Base-by-base conservation (phyloP, 2,888 invertebrate genomes). In the Amphipyra tragopoginis region DNA sequence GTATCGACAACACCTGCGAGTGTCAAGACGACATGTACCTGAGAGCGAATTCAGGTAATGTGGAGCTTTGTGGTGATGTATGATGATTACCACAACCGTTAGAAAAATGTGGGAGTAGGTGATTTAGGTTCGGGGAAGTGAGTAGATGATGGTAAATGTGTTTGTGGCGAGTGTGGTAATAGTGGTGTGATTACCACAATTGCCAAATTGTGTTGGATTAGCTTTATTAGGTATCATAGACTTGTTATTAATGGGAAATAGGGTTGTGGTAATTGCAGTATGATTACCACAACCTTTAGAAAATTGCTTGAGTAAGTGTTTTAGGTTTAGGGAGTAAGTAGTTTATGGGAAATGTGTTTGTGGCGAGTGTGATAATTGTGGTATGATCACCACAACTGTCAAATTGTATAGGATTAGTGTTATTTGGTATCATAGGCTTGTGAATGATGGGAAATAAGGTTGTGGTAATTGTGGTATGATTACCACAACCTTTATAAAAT, bases 11-110 rank as follows among this genome's bases (percentile, higher is more conserved):
- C 94, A 94, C 29, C 76, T 93, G 51, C 64, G 85, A 0, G 79
- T 90, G 21, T 90, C 94, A 9, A 72, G 89, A 0, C 53, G 84
- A 1, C 94, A 94, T 68, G 91, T 93, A 33, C 70, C 89, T 13
- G 93, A 93, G 80, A 85, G 76, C 13, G 91, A 93, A 14, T 93
- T 90, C 83, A 90, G 82, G 93, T 93, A 45, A 65, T 58, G 49
- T 4, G 5, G 8, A 10, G 5, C 3, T 9, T 34, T 34, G 5
- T 43, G 15, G 15, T 7, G 26, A 29, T 14, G 39, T n/a, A 13
- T 10, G 40, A 33, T 51, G 40, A 33, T 51, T 48, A 15, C 47
- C 47, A 47, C 14, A 34, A 47, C 1, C 10, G 34, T 34, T 5
- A 5, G 9, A 34, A 14, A 34, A 5, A 33, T 0, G 13, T 34